Evolutionary conservation across 2,888 invertebrate genomes (phyloP).

Genomic region (Microplitis manilae): DNA sequence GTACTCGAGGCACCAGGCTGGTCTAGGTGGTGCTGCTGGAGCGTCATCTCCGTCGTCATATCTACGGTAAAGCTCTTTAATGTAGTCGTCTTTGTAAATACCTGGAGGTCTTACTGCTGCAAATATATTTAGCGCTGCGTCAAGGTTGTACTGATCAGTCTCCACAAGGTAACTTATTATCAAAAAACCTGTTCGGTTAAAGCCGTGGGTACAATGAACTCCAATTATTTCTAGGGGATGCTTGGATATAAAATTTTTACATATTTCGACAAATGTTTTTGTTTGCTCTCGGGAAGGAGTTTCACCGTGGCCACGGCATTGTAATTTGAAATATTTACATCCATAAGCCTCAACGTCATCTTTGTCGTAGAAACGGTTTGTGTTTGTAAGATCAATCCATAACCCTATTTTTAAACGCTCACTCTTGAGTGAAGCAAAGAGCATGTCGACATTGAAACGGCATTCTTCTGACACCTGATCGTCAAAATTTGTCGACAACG

Average conservation of each 20-base stretch:
- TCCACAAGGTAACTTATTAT: conserved; percentile 93
- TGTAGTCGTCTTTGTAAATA: conserved; percentile 97
- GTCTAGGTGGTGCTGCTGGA: conserved; percentile 81
- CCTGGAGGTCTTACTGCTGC: conserved; percentile 88
- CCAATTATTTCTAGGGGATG: conserved; percentile 83
- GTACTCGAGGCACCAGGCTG: conserved; percentile 88
- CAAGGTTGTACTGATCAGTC: conserved; percentile 86
- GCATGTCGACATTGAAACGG: conserved; percentile 90
- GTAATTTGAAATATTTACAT: conserved; percentile 89
- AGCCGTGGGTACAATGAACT: conserved; percentile 98
- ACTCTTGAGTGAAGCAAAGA: conserved; percentile 84
- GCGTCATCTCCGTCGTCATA: conserved; percentile 83
- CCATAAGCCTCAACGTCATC: conserved; percentile 82
- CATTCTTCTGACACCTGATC: conserved; percentile 86
- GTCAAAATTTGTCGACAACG: conserved; percentile 87
- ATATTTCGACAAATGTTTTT: conserved; percentile 85
- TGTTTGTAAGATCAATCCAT: conserved; percentile 98
- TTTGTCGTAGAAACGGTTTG: conserved; percentile 91
- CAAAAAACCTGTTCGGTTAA: conserved; percentile 97
- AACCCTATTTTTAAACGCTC: conserved; percentile 90
- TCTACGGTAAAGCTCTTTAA: conserved; percentile 85
- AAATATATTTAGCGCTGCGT: conserved; percentile 87
- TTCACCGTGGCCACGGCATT: conserved; percentile 93
- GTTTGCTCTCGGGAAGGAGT: conserved; percentile 91
- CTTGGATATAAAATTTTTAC: conserved; percentile 83